Evolutionary conservation across 2,113 vertebrate species (phyloP).

Genomic region (Porphyrio hochstetteri): DNA sequence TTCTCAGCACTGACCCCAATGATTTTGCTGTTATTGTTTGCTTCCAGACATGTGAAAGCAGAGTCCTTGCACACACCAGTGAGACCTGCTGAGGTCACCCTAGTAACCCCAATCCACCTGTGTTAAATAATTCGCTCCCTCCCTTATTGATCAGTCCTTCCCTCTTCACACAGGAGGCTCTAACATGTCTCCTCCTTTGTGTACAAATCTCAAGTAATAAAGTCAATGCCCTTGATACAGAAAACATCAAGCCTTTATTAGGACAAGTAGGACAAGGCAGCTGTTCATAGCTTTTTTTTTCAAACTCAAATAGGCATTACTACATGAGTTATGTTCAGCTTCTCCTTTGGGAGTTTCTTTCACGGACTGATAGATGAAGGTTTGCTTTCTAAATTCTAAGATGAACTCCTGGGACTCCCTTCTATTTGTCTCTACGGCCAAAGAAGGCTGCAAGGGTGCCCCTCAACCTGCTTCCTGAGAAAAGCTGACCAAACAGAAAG

Average conservation of each 20-base stretch:
- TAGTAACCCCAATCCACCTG: neutral
- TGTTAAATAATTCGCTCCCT: neutral
- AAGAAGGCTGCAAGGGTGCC: neutral
- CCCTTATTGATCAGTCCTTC: neutral
- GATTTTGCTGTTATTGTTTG: conserved; percentile 16
- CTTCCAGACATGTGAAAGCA: neutral
- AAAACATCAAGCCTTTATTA: neutral
- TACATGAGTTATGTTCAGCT: neutral
- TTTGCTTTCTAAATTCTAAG: neutral
- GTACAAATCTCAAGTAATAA: neutral
- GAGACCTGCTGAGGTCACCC: neutral
- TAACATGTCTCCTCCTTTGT: neutral
- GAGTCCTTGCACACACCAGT: neutral
- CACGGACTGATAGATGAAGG: neutral
- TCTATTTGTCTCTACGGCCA: neutral
- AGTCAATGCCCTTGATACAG: neutral
- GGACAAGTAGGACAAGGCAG: neutral
- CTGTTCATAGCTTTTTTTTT: neutral
- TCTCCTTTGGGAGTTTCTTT: neutral
- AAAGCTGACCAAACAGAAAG: neutral
- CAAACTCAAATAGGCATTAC: neutral
- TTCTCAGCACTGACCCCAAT: neutral
- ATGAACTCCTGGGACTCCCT: neutral
- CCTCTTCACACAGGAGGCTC: neutral
- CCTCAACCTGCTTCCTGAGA: neutral